Percentiles rank a stretch among this genome's conserved stretches.
Evolutionary conservation across 1,140 invertebrate species (phyloP).

Genomic region (Sycophaga agraensis): DNA sequence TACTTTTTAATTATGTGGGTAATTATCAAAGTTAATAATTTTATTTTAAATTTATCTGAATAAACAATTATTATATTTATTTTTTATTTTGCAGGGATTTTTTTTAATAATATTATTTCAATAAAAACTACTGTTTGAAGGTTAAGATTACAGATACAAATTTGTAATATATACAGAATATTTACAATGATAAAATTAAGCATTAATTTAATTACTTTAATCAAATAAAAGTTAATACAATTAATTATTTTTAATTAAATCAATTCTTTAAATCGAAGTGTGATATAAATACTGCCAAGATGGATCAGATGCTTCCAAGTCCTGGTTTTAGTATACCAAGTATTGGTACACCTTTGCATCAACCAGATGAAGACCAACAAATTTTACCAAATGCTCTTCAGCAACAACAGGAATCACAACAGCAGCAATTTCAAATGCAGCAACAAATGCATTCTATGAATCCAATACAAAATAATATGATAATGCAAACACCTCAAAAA

Average conservation of each 20-base stretch:
- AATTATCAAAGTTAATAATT: not conserved
- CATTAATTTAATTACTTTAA: no score
- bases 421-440: constrained; percentile 56
- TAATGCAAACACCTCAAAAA: constrained; percentile 65
- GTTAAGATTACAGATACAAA: constrained; percentile 1
- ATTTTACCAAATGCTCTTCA: constrained; percentile 80
- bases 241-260: not conserved
- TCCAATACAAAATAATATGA: constrained; percentile 55
- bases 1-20: not conserved
- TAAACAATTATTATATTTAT: not conserved
- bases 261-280: not conserved
- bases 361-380: constrained; percentile 88
- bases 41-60: not conserved
- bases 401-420: constrained; percentile 67
- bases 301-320: constrained; percentile 89
- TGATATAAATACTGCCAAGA: constrained; percentile 50
- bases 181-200: no score
- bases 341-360: constrained; percentile 85
- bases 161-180: not conserved
- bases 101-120: constrained; percentile 14
- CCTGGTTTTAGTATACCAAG: constrained; percentile 86
- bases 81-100: constrained; percentile 8
- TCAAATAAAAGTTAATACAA: no score
- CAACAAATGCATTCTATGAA: constrained; percentile 63
- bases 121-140: constrained; percentile 2